phyloP scores from a whole-genome alignment of 2,888 invertebrate species.

The Rotaria socialis region DNA sequence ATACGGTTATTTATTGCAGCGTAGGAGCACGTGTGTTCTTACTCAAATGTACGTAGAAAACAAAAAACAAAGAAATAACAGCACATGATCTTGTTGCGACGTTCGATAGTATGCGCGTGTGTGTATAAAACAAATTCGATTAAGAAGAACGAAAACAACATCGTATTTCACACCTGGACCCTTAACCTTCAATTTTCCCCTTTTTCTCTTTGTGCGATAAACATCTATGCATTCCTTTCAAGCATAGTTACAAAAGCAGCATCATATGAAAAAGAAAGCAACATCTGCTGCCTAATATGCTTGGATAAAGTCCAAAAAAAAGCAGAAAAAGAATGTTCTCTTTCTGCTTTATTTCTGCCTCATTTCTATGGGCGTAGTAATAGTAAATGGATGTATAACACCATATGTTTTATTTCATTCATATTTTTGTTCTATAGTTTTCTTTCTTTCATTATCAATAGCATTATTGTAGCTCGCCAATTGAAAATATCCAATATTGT shows the following conservation, averaged over 20 bases:
- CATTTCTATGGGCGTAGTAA: not conserved
- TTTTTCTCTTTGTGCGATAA: not conserved
- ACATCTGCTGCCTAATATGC: not conserved
- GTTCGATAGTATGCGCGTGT: not conserved
- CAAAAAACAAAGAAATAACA: not conserved
- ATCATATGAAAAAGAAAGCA: not conserved
- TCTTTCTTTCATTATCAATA: not conserved
- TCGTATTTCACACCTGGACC: not conserved
- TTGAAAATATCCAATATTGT: not conserved
- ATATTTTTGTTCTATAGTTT: not conserved
- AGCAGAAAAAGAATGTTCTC: not conserved
- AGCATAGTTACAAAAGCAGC: not conserved
- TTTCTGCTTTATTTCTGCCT: not conserved
- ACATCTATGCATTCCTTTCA: not conserved
- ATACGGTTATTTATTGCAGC: too few species aligned
- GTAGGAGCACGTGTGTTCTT: too few species aligned
- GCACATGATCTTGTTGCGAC: constrained; percentile 13
- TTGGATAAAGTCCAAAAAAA: not conserved
- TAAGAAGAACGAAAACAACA: constrained; percentile 4
- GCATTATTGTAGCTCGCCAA: not conserved
- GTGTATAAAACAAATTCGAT: not conserved
- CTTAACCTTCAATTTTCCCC: not conserved
- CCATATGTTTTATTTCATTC: not conserved
- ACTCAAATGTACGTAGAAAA: not conserved
- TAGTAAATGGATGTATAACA: not conserved